Base-by-base conservation (phyloP, 2,113 vertebrate genomes). In the Brachypodius melanocephalos region DNA sequence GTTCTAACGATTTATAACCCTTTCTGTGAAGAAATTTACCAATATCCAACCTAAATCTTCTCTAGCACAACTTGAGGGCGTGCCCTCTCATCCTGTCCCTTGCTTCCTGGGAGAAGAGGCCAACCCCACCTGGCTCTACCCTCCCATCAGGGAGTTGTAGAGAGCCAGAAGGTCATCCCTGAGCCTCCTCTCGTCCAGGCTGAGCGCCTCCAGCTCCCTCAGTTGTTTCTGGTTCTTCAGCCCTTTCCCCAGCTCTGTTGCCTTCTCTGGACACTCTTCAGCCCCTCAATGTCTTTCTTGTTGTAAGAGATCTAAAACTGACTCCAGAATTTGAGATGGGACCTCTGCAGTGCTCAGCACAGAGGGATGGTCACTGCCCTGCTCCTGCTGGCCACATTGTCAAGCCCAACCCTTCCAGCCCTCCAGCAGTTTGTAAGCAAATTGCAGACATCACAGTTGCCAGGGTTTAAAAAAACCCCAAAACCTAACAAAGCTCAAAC, bases 81-180 rank as follows among this genome's bases (percentile, higher is more conserved):
- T 8, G 5, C 5, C 20, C 8, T 28, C 25, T 54, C 9, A 8
- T 22, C 29, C 58, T 36, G 49, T 28, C 31, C 57, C 42, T 26
- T 34, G 31, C 8, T 57, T n/a, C n/a, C 19, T 52, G 38, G 16
- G 13, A 67, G n/a, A 20, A 40, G 16, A 74, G 15, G 15, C 16
- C 3, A 4, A 51, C 2, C 8, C 13, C 24, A 25, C 19, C 10
- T 4, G 5, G 46, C 20, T 68, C 1, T 25, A 2, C 14, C 20
- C 48, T 68, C 46, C 40, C 55, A 12, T 68, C 21, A 75, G n/a
- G 7, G 19, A 54, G 9, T 1, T 82, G 31, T 10, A 3, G 1
- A 81, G n/a, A 68, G 20, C 6, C 20, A 61, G 1, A 68, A 26
- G 40, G 25, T 29, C 4, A 1, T n/a, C 8, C 14, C 16, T 20